A percentile compares a stretch with the other conserved stretches of the same genome.
These are phyloP conservation scores for Oligia fasciuncula DNA, from an alignment of 2,888 invertebrate species.

Conservation along the genomic window DNA sequence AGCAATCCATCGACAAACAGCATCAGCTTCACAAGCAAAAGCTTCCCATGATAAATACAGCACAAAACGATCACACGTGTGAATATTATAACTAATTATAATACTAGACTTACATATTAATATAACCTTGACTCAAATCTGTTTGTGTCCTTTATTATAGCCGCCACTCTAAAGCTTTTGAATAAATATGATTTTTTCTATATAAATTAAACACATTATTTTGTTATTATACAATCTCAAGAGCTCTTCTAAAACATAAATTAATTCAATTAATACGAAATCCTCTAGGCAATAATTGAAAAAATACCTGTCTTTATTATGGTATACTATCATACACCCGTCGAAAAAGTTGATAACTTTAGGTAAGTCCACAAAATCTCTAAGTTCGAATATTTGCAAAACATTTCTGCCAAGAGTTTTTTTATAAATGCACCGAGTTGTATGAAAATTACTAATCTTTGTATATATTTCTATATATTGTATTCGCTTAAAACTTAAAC, in stretches of 20 bases:
- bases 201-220: conserved; percentile 11
- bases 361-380: conserved; percentile 62
- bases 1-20: conserved; percentile 56
- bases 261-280: conserved; percentile 29
- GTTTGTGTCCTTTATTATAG: conserved; percentile 35
- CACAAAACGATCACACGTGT: conserved; percentile 61
- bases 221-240: background rate
- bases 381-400: conserved; percentile 44
- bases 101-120: conserved; percentile 4
- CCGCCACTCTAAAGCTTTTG: conserved; percentile 24
- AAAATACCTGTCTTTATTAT: conserved; percentile 8
- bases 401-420: conserved; percentile 40
- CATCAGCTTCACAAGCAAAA: conserved; percentile 63
- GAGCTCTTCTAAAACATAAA: conserved; percentile 1
- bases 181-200: conserved; percentile 10
- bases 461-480: conserved; percentile 63
- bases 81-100: conserved; percentile 39
- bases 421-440: conserved; percentile 58
- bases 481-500: conserved; percentile 59
- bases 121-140: conserved; percentile 31
- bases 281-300: conserved; percentile 28
- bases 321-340: conserved; percentile 22
- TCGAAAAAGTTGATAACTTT: conserved; percentile 42
- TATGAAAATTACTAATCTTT: conserved; percentile 47
- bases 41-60: conserved; percentile 63